phyloP scores from a whole-genome alignment of 1,140 invertebrate species.

The Leptopilina clavipes region DNA sequence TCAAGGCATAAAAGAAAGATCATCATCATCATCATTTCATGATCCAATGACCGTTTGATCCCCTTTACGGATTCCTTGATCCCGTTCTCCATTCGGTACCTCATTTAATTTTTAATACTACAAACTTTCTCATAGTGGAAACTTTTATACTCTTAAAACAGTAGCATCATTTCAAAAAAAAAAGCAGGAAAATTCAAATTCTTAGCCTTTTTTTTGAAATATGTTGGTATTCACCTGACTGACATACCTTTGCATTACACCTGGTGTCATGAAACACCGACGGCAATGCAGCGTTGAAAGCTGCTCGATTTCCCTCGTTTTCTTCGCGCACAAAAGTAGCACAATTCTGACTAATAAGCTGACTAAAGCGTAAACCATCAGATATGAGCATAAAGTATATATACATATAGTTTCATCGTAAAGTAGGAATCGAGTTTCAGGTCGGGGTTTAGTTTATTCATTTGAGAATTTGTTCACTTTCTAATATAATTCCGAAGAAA shows the following conservation, averaged over 20 bases:
- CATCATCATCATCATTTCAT: too few species aligned
- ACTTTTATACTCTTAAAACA: too few species aligned
- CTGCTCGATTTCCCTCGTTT: constrained; percentile 32
- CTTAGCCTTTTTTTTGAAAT: too few species aligned
- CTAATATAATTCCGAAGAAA: background rate
- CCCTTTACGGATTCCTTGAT: background rate
- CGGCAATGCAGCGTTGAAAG: constrained; percentile 16
- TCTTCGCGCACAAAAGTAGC: constrained; percentile 13
- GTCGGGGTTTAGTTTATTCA: background rate
- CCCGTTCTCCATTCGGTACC: too few species aligned
- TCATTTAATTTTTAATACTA: too few species aligned
- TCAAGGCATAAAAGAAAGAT: too few species aligned
- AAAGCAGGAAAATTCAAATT: too few species aligned
- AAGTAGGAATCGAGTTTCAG: background rate
- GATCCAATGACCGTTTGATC: too few species aligned
- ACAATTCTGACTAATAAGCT: constrained; percentile 31
- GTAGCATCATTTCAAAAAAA: too few species aligned
- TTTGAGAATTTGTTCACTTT: background rate
- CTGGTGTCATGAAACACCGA: background rate
- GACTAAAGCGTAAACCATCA: constrained; percentile 9
- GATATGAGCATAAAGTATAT: constrained; percentile 10
- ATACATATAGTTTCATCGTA: background rate
- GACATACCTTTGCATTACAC: background rate
- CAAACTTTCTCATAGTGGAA: too few species aligned
- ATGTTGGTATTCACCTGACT: too few species aligned